Conservation (phyloP, 1,140 invertebrate genomes). For the Aphidius gifuensis region DNA sequence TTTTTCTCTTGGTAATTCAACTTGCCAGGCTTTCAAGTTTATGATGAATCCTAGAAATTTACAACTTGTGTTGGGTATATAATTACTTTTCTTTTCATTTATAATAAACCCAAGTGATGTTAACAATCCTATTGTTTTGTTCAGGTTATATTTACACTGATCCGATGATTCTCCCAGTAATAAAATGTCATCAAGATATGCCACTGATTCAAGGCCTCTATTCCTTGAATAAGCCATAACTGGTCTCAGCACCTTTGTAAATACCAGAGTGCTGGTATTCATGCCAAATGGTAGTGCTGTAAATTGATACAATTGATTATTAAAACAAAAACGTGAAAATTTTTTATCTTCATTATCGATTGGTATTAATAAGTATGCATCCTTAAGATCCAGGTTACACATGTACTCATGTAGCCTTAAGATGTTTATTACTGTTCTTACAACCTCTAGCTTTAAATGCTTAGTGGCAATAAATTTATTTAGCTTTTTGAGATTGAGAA, state of each 20-base stretch:
- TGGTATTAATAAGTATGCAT: too few relatives aligned
- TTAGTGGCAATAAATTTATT: too few relatives aligned
- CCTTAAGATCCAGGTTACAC: too few relatives aligned
- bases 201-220: slow-evolving; percentile 10
- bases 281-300: slow-evolving; percentile 22
- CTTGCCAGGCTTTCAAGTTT: slow-evolving; percentile 2
- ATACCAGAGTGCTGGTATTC: slow-evolving; percentile 23
- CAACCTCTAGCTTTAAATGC: too few relatives aligned
- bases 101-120: slow-evolving; percentile 14
- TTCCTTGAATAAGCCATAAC: slow-evolving; percentile 16
- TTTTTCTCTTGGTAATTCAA: slow-evolving; percentile 9
- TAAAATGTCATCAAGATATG: slow-evolving; percentile 15
- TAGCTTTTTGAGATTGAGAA: too few relatives aligned
- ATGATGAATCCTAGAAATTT: slow-evolving; percentile 15
- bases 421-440: too few relatives aligned
- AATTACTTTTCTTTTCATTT: slow-evolving; percentile 2
- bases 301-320: slow-evolving; percentile 23
- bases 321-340: slow-evolving; percentile 28
- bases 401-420: too few relatives aligned
- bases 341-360: slow-evolving; percentile 17
- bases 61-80: slow-evolving; percentile 8
- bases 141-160: slow-evolving; percentile 14
- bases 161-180: slow-evolving; percentile 13
- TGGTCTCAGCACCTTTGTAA: slow-evolving; percentile 28
- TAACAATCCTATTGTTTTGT: slow-evolving; percentile 13